Conservation (phyloP, 1,140 invertebrate genomes). For the Carposina sasakii region DNA sequence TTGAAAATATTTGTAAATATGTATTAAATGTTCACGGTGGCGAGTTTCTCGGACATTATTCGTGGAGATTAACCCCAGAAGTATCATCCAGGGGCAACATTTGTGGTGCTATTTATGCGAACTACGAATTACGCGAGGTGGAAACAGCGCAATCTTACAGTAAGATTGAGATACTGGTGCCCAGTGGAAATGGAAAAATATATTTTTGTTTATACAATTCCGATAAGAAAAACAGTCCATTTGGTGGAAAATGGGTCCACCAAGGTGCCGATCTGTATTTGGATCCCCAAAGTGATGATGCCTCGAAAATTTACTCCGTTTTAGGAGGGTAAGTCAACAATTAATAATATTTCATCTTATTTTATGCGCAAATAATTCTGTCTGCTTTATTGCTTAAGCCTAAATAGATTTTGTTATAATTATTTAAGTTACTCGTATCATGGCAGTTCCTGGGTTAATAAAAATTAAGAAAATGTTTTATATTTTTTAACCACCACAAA, state of each 20-base stretch:
- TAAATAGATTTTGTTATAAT: too few species aligned
- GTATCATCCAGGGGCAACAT: conserved; percentile 35
- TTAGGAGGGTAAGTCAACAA: too few species aligned
- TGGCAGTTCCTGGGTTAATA: too few species aligned
- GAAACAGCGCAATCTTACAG: conserved; percentile 40
- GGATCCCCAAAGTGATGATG: conserved; percentile 25
- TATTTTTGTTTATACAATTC: conserved; percentile 51
- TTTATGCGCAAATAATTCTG: too few species aligned
- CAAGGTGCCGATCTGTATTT: conserved; percentile 52
- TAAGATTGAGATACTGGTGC: conserved; percentile 40
- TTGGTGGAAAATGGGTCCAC: conserved; percentile 52
- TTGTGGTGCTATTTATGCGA: conserved; percentile 54
- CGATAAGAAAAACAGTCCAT: conserved; percentile 33
- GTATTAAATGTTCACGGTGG: conserved; percentile 53
- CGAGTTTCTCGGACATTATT: conserved; percentile 57
- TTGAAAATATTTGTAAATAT: conserved; percentile 59
- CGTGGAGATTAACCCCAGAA: conserved; percentile 57
- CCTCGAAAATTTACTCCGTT: too few species aligned
- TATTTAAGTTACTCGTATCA: too few species aligned
- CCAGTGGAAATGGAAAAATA: conserved; percentile 37
- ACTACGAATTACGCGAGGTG: conserved; percentile 56
- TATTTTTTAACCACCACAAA: too few species aligned
- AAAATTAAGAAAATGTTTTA: too few species aligned
- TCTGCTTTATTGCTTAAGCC: too few species aligned
- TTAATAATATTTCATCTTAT: too few species aligned